Base-by-base conservation (phyloP, 1,140 invertebrate species). In the Littorina saxatilis region DNA sequence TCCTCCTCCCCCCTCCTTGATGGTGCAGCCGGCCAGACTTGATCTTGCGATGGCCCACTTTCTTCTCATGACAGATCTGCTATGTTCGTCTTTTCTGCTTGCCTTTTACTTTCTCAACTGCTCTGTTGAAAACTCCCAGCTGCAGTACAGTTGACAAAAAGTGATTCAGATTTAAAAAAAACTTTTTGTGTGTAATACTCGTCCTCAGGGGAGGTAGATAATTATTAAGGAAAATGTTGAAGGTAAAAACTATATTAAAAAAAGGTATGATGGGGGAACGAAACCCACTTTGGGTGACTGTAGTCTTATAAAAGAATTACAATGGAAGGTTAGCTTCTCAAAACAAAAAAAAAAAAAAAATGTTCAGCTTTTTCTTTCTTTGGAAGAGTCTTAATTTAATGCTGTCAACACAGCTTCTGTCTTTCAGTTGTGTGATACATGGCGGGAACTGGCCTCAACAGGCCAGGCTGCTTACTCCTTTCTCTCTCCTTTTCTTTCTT, bases 21-120 rank as follows among this genome's bases (percentile, higher is more conserved):
- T 63, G 76, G 76, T 78, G 76, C 76, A 78, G 76, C 76, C 76
- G 66, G 76, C 76, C 76, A 78, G 76, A 58, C 76, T 78, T 29
- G 27, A 39, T 20, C 35, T 37, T 78, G 76, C 39, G 55, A 58
- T 78, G 76, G 76, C 55, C 76, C 63, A 58, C 55, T 58, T 78
- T 32, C 32, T 63, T 39, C 76, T 78, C 58, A 63, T 78, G 76
- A 78, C 76, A 78, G 76, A 78, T 78, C 76, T 78, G 76, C 39
- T 73, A 29, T 37, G 63, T 9, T 43, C 58, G 39, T 39, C 76
- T 35, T 55, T 43, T 9, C 76, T 75, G 55, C 73, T 55, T 75
- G 32, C 43, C 27, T 52, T n/a, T 75, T 35, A 52, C n/a, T 32
- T 73, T 15, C 70, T 37, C 15, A 73, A 73, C 40, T 23, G 39